Percentiles rank a stretch among this genome's conserved stretches.
Evolutionary conservation across 2,888 invertebrate species (phyloP).

Genomic region (Amphipoea lucens): DNA sequence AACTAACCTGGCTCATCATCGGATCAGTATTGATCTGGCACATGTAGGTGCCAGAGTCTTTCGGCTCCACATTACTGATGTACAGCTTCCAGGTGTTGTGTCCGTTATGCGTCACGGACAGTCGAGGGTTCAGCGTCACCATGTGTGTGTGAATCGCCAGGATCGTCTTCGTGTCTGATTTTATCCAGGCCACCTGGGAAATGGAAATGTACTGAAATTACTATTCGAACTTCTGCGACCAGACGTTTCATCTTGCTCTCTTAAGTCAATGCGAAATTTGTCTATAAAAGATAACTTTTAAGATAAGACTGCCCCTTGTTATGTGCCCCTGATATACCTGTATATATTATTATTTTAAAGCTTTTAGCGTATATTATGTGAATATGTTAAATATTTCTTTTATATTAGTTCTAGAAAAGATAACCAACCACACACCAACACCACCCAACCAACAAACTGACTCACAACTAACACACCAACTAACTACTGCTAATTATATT

Average conservation of each 20-base stretch:
- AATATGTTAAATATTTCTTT: too few species aligned
- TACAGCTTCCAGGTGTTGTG: conserved; percentile 98
- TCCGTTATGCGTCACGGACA: conserved; percentile 96
- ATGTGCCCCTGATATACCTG: too few species aligned
- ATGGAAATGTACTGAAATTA: conserved; percentile 5
- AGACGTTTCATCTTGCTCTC: background rate
- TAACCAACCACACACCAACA: too few species aligned
- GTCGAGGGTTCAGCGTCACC: conserved; percentile 95
- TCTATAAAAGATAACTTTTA: background rate
- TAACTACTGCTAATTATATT: too few species aligned
- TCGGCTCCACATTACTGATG: conserved; percentile 96
- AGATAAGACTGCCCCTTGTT: background rate
- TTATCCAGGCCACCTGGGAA: conserved; percentile 96
- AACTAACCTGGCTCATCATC: conserved; percentile 95
- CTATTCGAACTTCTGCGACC: background rate
- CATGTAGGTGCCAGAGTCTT: conserved; percentile 98
- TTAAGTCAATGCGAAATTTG: background rate
- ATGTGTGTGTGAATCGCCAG: conserved; percentile 96
- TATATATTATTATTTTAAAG: too few species aligned
- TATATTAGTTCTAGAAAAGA: too few species aligned
- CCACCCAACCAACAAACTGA: too few species aligned
- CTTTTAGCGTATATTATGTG: too few species aligned
- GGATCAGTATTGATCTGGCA: conserved; percentile 98
- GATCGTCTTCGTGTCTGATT: conserved; percentile 96
- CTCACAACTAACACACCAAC: too few species aligned